Evolutionary conservation across 2,888 invertebrate species (phyloP).

Genomic region (Rhopalosiphum nymphaeae): DNA sequence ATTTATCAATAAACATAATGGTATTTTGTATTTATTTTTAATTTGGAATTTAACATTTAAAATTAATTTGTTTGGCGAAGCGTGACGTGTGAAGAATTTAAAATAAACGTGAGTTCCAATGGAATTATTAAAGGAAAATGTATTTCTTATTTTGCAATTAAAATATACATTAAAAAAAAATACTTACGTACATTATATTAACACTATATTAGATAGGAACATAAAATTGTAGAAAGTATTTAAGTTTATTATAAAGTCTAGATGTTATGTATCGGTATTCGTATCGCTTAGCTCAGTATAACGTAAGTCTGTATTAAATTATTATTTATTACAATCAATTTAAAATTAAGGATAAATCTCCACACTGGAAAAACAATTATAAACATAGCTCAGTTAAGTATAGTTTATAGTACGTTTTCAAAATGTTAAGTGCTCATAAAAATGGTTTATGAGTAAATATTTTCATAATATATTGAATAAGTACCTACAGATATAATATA

Average conservation of each 20-base stretch:
- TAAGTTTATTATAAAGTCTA: neutral
- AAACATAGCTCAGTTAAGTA: neutral
- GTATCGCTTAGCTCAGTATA: neutral
- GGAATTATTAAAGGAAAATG: neutral
- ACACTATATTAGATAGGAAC: neutral
- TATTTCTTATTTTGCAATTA: neutral
- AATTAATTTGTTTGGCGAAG: neutral
- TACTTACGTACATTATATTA: neutral
- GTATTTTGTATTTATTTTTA: neutral
- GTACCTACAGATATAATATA: neutral
- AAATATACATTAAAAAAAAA: neutral
- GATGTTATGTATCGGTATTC: neutral
- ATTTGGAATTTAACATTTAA: neutral
- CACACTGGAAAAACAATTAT: neutral
- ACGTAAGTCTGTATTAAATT: neutral
- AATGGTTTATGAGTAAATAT: slow-evolving; percentile 11
- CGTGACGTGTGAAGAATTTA: neutral
- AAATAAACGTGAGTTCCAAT: neutral
- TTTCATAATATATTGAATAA: slow-evolving; percentile 19
- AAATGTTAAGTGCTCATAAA: slow-evolving; percentile 15
- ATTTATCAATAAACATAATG: neutral
- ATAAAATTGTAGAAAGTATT: neutral
- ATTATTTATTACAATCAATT: slow-evolving; percentile 3
- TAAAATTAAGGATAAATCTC: slow-evolving; percentile 7
- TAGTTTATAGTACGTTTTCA: neutral